Base-by-base conservation (phyloP, 2,888 invertebrate genomes). In the Oeneis ivallda region DNA sequence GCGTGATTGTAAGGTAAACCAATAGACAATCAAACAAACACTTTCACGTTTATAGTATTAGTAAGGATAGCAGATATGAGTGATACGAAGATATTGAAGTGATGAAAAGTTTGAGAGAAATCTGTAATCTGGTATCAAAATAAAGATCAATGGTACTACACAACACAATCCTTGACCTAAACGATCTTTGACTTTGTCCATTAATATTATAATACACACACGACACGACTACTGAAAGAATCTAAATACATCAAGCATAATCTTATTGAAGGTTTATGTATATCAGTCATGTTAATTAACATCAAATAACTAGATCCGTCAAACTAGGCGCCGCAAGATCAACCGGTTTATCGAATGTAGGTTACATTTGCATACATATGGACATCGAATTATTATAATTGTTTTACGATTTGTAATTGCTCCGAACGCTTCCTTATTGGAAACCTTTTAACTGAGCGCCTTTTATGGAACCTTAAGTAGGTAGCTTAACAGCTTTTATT, bases 311-410 rank as follows among this genome's bases (percentile, higher is more conserved):
- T 52, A 15, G 57, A 62, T 54, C 34, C 13, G 19, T 45, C 47
- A 43, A 56, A 54, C 62, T 26, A 26, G 65, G 67, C 68, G 69
- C 71, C 71, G 63, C 58, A 57, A 61, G 56, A 47, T 57, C 37
- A 71, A 71, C 71, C 66, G 67, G 74, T 72, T 71, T 47, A 59
- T 64, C 50, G 54, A 61, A 67, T 70, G 66, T 73, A 64, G 69
- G 71, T 69, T 70, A 72, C 64, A 70, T 60, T 68, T 52, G 64
- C 59, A 60, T 66, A 63, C 70, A 70, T 56, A 56, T 67, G 65
- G 67, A 49, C 62, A 70, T 66, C 64, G 47, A 54, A 64, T 70
- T 49, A 62, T 66, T 59, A 64, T 63, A 58, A 66, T 62, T 61
- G 60, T 53, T 56, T 41, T 61, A 63, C 56, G 56, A 67, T 60